phyloP scores from a whole-genome alignment of 2,888 invertebrate genomes.

The Deilephila elpenor region DNA sequence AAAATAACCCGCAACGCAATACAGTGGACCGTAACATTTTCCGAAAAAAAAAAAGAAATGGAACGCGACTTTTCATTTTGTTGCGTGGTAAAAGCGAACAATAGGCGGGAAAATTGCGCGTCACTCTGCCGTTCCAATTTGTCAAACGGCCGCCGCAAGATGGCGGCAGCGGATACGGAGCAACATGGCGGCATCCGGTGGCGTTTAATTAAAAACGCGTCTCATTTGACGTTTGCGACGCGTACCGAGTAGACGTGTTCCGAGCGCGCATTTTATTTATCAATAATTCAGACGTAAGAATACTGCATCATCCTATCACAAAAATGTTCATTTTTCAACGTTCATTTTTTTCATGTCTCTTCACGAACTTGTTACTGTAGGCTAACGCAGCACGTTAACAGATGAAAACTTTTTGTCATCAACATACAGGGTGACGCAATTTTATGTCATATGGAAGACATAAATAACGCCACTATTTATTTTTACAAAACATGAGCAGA shows the following conservation, averaged over 20 bases:
- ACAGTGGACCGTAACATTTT: conserved; percentile 65
- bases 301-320: conserved; percentile 33
- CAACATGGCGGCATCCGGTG: conserved; percentile 78
- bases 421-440: no score
- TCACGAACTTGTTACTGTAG: neutral
- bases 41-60: conserved; percentile 70
- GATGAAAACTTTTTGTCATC: conserved; percentile 2
- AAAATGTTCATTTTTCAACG: conserved; percentile 23
- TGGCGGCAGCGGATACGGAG: conserved; percentile 73
- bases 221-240: conserved; percentile 72
- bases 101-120: conserved; percentile 84
- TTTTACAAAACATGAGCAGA: neutral
- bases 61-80: conserved; percentile 82
- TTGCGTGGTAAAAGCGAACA: conserved; percentile 81
- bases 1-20: conserved; percentile 58
- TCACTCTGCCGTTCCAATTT: conserved; percentile 84
- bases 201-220: conserved; percentile 82
- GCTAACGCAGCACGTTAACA: conserved; percentile 8
- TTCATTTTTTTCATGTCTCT: neutral
- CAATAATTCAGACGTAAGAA: conserved; percentile 42
- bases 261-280: conserved; percentile 44
- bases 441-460: no score
- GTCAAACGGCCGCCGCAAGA: conserved; percentile 82
- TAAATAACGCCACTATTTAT: no score
- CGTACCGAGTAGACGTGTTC: conserved; percentile 57